These are phyloP conservation scores for Garrulus glandarius DNA, from an alignment of 2,797 vertebrate genomes.

Conservation along the genomic window DNA sequence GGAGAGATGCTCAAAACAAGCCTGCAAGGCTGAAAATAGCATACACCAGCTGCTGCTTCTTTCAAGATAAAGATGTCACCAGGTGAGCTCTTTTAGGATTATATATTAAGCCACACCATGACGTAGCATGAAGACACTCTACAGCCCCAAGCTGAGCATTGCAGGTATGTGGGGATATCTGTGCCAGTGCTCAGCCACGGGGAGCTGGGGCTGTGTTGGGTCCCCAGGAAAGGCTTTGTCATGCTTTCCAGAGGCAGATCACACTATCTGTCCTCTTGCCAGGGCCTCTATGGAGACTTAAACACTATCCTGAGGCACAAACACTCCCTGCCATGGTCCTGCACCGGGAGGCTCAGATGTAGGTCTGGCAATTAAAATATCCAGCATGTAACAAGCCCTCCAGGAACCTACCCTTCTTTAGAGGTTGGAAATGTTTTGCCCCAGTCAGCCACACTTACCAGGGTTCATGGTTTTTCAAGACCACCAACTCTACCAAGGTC, in stretches of 20 bases:
- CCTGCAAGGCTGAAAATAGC: background rate
- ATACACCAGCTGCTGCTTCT: background rate
- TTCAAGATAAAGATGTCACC: slow-evolving; percentile 3
- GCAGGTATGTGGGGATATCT: background rate
- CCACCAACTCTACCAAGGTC: background rate
- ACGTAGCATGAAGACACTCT: rapidly evolving
- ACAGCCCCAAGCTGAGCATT: rapidly evolving
- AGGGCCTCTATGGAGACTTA: background rate
- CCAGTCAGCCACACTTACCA: background rate
- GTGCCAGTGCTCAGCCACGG: rapidly evolving
- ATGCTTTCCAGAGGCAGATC: background rate
- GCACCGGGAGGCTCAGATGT: background rate
- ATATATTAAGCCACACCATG: background rate
- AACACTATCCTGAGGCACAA: background rate
- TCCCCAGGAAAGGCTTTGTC: background rate
- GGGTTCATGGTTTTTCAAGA: background rate
- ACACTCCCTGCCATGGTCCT: rapidly evolving
- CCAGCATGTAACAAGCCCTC: background rate
- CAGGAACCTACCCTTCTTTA: background rate
- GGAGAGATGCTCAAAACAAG: slow-evolving; percentile 6
- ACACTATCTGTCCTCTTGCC: background rate
- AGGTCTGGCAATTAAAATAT: background rate
- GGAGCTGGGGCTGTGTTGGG: background rate
- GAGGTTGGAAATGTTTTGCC: background rate
- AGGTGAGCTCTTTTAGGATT: slow-evolving; percentile 10